Evolutionary conservation across 2,888 invertebrate genomes (phyloP).

Genomic region (Drosophila rubida): DNA sequence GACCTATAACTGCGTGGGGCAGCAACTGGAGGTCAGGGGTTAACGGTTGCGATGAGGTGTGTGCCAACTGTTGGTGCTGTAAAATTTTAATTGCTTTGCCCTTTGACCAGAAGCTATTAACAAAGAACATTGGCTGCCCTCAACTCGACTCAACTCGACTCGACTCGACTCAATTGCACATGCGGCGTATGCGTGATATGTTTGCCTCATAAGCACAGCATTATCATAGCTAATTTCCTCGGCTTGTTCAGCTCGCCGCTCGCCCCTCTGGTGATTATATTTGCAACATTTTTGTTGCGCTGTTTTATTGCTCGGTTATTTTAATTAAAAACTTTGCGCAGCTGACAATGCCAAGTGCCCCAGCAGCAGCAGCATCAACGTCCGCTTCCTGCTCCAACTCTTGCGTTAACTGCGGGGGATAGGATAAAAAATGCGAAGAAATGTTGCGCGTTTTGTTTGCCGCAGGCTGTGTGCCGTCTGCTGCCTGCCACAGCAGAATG

Average conservation of each 20-base stretch:
- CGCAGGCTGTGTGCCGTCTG: conserved; percentile 13
- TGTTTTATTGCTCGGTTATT: conserved; percentile 77
- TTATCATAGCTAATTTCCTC: conserved; percentile 66
- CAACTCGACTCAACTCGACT: not conserved
- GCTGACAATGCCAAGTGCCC: conserved; percentile 66
- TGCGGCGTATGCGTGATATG: conserved; percentile 49
- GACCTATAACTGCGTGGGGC: conserved; percentile 39
- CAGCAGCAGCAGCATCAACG: not conserved
- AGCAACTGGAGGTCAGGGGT: not conserved
- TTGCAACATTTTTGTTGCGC: conserved; percentile 53
- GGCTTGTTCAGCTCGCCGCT: not conserved
- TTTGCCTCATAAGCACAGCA: conserved; percentile 37
- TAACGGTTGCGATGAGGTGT: not conserved
- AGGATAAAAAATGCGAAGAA: not conserved
- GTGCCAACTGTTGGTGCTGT: conserved; percentile 36
- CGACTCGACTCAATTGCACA: not conserved
- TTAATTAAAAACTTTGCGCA: conserved; percentile 78
- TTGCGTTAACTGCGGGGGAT: not conserved
- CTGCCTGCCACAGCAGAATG: conserved; percentile 37
- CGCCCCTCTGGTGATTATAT: conserved; percentile 25
- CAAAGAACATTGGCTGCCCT: conserved; percentile 20
- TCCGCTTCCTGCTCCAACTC: conserved; percentile 1
- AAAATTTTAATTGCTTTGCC: conserved; percentile 70
- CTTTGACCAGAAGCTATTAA: conserved; percentile 41
- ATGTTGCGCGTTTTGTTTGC: conserved; percentile 18